Evolutionary conservation across 1,140 invertebrate species (phyloP).

Genomic region (Uloborus diversus): DNA sequence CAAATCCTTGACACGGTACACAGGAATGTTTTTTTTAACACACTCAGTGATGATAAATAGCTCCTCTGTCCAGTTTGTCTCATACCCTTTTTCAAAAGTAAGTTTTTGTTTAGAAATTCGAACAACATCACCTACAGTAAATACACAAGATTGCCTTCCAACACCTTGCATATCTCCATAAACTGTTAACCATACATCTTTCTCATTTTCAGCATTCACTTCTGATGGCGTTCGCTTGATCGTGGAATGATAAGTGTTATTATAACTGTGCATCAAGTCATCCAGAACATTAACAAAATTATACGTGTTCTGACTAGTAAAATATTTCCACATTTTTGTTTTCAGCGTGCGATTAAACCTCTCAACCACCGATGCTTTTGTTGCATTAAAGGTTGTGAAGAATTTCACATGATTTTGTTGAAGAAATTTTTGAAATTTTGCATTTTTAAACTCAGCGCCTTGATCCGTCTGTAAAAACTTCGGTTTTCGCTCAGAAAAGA

Average conservation of each 20-base stretch:
- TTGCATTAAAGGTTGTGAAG: slow-evolving; percentile 65
- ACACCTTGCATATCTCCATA: slow-evolving; percentile 31
- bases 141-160: slow-evolving; percentile 55
- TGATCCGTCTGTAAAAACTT: slow-evolving; percentile 43
- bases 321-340: slow-evolving; percentile 65
- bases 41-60: not conserved
- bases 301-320: slow-evolving; percentile 64
- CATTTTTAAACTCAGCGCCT: slow-evolving; percentile 54
- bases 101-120: slow-evolving; percentile 39
- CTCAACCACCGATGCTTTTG: slow-evolving; percentile 68
- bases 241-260: slow-evolving; percentile 65
- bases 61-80: not conserved
- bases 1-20: slow-evolving; percentile 15
- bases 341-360: slow-evolving; percentile 68
- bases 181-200: slow-evolving; percentile 37
- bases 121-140: slow-evolving; percentile 61
- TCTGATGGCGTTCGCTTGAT: slow-evolving; percentile 64
- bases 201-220: slow-evolving; percentile 57
- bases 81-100: slow-evolving; percentile 49
- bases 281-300: slow-evolving; percentile 64
- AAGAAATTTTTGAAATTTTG: slow-evolving; percentile 61
- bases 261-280: slow-evolving; percentile 65
- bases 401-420: slow-evolving; percentile 64
- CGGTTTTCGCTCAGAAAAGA: slow-evolving; percentile 26
- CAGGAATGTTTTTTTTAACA: not conserved